Evolutionary conservation across 2,888 invertebrate genomes (phyloP).

Genomic region (Syrista parreyssii): DNA sequence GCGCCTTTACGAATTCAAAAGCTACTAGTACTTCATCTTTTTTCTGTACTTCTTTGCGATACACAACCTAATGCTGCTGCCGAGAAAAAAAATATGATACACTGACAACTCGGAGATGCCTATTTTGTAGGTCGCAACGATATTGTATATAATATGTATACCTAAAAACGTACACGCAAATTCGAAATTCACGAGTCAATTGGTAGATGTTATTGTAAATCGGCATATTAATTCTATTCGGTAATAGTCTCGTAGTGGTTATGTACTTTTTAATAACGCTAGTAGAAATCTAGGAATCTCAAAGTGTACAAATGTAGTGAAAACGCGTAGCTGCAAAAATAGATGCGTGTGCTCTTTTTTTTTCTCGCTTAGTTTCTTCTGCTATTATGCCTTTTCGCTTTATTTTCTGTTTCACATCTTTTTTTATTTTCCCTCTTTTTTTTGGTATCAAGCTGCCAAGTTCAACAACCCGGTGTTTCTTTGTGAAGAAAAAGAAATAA

Average conservation of each 20-base stretch:
- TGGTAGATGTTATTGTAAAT: conserved; percentile 8
- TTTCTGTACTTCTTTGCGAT: background rate
- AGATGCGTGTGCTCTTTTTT: conserved; percentile 49
- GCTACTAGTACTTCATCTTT: background rate
- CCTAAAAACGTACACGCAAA: background rate
- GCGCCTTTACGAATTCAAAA: background rate
- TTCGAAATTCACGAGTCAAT: background rate
- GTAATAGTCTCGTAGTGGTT: conserved; percentile 21
- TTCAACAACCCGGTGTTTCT: conserved; percentile 47
- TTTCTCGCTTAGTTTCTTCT: conserved; percentile 24
- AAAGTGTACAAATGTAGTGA: conserved; percentile 51
- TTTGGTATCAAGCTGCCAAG: conserved; percentile 62
- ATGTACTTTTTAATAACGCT: background rate
- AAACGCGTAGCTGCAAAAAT: conserved; percentile 60
- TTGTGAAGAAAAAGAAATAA: conserved; percentile 1
- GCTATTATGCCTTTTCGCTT: background rate
- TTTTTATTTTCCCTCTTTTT: conserved; percentile 34
- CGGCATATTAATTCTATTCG: conserved; percentile 6
- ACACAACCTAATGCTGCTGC: background rate
- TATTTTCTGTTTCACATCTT: background rate
- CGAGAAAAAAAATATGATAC: background rate
- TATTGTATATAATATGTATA: background rate
- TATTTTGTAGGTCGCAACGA: background rate
- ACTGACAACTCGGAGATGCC: background rate
- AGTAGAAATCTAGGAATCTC: conserved; percentile 37